Evolutionary conservation across 2,888 invertebrate genomes (phyloP).

Genomic region (Ichneumoninae sp.): DNA sequence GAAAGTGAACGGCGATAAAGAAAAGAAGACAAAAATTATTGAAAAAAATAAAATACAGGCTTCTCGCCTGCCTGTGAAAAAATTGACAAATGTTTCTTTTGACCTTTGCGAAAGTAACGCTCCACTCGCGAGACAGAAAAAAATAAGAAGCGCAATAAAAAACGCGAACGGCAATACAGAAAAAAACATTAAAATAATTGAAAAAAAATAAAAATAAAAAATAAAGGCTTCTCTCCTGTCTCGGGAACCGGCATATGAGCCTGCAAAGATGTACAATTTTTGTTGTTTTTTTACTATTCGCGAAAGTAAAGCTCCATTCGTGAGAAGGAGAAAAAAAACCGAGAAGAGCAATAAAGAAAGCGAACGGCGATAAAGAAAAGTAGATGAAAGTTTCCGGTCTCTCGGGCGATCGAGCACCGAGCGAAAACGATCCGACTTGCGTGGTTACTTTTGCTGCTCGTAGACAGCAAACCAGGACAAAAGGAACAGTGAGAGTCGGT

Average conservation of each 20-base stretch:
- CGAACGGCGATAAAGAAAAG: conserved; percentile 18
- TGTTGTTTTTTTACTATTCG: conserved; percentile 1
- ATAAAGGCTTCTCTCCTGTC: no score
- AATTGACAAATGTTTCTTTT: not conserved
- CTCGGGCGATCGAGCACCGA: conserved; percentile 42
- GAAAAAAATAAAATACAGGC: no score
- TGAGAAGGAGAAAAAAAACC: conserved; percentile 6
- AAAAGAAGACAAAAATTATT: conserved; percentile 27
- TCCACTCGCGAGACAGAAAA: not conserved
- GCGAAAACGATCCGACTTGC: conserved; percentile 42
- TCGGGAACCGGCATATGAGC: no score
- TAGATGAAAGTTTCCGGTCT: conserved; percentile 50
- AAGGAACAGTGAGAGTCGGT: conserved; percentile 68
- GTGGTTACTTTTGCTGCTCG: conserved; percentile 43
- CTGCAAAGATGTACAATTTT: no score
- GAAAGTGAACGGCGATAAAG: conserved; percentile 9
- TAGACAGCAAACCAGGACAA: conserved; percentile 33
- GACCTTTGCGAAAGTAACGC: not conserved
- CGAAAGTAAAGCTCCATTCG: not conserved
- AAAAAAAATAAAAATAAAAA: not conserved
- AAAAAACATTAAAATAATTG: not conserved
- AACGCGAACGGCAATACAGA: not conserved
- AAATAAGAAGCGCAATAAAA: conserved; percentile 7
- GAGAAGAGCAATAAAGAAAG: conserved; percentile 10
- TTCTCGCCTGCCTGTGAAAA: no score